Base-by-base conservation (phyloP, 92 coral and sea anemone species). In the Isaurus tuberculatus region DNA sequence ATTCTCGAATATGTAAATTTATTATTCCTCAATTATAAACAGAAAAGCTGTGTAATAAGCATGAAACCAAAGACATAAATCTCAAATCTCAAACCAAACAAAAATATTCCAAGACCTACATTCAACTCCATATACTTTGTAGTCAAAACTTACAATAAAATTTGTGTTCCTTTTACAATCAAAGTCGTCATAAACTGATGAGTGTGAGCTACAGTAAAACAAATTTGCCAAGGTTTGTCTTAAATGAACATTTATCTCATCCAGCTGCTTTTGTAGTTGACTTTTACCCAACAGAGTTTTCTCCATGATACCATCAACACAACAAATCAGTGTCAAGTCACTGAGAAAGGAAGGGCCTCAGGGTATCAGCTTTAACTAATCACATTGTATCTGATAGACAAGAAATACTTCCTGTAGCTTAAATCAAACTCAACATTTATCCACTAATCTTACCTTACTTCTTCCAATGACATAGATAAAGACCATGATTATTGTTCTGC, bases 391-490 rank as follows among this genome's bases (percentile, higher is more conserved):
- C n/a, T n/a, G n/a, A n/a, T n/a, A n/a, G 80, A 15, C 37, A 74
- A 49, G 42, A 27, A 26, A 74, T 51, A 74, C 32, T 48, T 49
- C 80, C 65, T 74, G 29, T n/a, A 74, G 53, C 80, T 74, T 74
- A n/a, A n/a, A 74, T 74, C 80, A 48, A 4, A 29, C 19, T 14
- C 20, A 28, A 1, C 27, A 34, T 48, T 72, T 72, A 26, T 72
- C 28, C 64, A 74, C 51, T 20, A 48, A 22, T 77, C 91, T 70
- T 88, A 88, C 91, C 91, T 84, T 72, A 28, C 15, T 48, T 73
- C 73, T 70, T 69, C 83, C 91, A 28, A 85, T 88, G 74, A 88
- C 68, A 86, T 85, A 88, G 72, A 88, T 88, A 70, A 88, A 84
- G 67, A 88, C 91, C 91, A 88, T 88, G 68, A 30, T 70, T 68